These are phyloP conservation scores for Campaea margaritaria DNA, from an alignment of 2,888 invertebrate species.

Conservation along the genomic window DNA sequence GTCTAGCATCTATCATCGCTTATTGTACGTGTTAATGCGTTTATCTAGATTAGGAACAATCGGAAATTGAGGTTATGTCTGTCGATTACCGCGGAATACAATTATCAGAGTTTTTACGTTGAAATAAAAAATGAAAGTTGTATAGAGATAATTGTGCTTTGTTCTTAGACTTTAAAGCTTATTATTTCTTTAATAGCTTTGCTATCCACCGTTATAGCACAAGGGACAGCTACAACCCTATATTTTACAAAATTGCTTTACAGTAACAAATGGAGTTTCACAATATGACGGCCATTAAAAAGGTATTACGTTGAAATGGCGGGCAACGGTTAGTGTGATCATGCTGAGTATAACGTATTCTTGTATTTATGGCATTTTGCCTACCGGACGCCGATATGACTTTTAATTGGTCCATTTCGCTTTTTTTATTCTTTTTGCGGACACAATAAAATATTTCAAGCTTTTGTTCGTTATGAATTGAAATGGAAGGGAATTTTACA, in stretches of 20 bases:
- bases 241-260: slow-evolving; percentile 38
- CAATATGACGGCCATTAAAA: slow-evolving; percentile 55
- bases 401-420: slow-evolving; percentile 22
- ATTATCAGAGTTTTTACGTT: slow-evolving; percentile 11
- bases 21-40: slow-evolving; percentile 20
- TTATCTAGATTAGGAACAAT: slow-evolving; percentile 25
- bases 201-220: slow-evolving; percentile 21
- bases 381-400: slow-evolving; percentile 17
- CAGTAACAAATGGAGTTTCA: slow-evolving; percentile 45
- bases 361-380: slow-evolving; percentile 33
- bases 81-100: slow-evolving; percentile 7
- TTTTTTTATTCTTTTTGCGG: slow-evolving; percentile 1
- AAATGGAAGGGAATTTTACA: neutral
- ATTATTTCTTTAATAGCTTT: slow-evolving; percentile 8
- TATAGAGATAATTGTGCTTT: slow-evolving; percentile 7
- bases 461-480: neutral
- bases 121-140: slow-evolving; percentile 26
- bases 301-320: slow-evolving; percentile 52
- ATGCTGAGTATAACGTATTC: slow-evolving; percentile 32
- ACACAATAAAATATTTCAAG: too few species aligned
- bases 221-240: slow-evolving; percentile 28
- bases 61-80: slow-evolving; percentile 22
- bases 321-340: slow-evolving; percentile 33
- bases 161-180: neutral
- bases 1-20: slow-evolving; percentile 32